Conservation (phyloP, 2,888 invertebrate genomes). For the Galeopsomyia nigrocyanea region DNA sequence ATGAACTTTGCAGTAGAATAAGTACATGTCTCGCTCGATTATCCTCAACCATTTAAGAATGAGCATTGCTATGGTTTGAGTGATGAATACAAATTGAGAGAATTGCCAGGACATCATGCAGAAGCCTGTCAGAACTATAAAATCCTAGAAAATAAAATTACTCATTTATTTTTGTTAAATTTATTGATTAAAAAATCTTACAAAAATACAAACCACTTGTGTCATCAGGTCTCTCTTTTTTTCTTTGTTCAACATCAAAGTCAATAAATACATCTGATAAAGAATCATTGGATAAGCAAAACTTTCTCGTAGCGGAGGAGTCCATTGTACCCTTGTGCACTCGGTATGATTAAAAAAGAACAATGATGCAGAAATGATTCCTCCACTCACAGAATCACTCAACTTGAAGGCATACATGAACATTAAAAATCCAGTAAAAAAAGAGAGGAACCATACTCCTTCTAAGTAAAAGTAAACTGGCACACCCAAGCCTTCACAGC, state of each 20-base stretch:
- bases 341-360: constrained; percentile 89
- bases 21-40: constrained; percentile 68
- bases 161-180: constrained; percentile 11
- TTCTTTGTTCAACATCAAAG: constrained; percentile 57
- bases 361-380: constrained; percentile 77
- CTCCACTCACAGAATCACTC: constrained; percentile 81
- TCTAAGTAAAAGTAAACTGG: constrained; percentile 87
- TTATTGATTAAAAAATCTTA: background rate
- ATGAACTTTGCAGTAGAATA: constrained; percentile 59
- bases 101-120: constrained; percentile 81
- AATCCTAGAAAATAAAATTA: constrained; percentile 36
- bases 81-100: constrained; percentile 85
- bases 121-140: constrained; percentile 17
- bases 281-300: constrained; percentile 87
- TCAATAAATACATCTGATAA: constrained; percentile 79
- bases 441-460: constrained; percentile 81
- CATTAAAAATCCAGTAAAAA: constrained; percentile 77
- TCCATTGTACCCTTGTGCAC: constrained; percentile 87
- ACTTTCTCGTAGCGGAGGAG: constrained; percentile 88
- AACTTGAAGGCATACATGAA: constrained; percentile 79
- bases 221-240: constrained; percentile 46
- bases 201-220: constrained; percentile 50
- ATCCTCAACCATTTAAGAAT: constrained; percentile 76
- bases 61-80: constrained; percentile 82
- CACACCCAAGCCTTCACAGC: constrained; percentile 85